These are phyloP conservation scores for Gila robusta DNA, from an alignment of 2,797 vertebrate genomes.

Conservation along the genomic window DNA sequence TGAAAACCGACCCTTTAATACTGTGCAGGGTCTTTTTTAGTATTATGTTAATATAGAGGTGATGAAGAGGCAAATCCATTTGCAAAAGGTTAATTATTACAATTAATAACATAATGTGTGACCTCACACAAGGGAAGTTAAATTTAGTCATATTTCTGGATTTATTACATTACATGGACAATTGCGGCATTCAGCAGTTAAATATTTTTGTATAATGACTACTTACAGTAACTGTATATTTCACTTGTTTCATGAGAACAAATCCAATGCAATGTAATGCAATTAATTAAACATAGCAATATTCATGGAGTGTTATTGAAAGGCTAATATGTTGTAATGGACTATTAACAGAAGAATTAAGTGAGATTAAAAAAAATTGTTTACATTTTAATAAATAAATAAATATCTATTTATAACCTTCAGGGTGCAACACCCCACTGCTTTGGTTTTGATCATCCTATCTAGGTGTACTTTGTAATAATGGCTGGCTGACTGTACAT, in stretches of 20 bases:
- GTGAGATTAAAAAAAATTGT: not conserved
- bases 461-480: slow-evolving; percentile 18
- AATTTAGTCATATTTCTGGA: not conserved
- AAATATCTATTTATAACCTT: not conserved
- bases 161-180: not conserved
- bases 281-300: not conserved
- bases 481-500: not conserved
- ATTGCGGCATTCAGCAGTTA: not conserved
- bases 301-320: not conserved
- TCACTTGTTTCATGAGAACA: not conserved
- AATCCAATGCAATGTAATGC: not conserved
- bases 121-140: not conserved
- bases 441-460: slow-evolving; percentile 10
- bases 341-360: not conserved
- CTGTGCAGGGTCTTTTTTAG: slow-evolving; percentile 12
- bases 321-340: not conserved
- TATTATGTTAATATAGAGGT: slow-evolving; percentile 25
- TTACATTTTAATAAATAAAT: not conserved
- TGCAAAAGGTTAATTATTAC: slow-evolving; percentile 8
- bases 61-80: slow-evolving; percentile 27
- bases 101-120: slow-evolving; percentile 9
- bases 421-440: not conserved
- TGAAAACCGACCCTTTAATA: slow-evolving; percentile 6
- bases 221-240: not conserved
- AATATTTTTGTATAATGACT: not conserved